Base-by-base conservation (phyloP, 2,888 invertebrate species). In the Eupeodes luniger region DNA sequence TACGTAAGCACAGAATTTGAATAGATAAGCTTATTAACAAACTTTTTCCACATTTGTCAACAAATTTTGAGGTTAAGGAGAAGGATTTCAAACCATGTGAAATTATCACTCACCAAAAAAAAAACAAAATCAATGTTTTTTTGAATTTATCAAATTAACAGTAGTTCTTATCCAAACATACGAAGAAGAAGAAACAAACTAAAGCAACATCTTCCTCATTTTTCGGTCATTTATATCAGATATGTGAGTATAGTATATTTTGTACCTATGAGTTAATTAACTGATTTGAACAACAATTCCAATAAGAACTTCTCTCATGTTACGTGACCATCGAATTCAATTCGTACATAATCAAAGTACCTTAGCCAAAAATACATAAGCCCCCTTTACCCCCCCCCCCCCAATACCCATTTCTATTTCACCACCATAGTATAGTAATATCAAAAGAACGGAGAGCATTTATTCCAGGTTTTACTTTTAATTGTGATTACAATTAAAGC, bases 251-350 rank as follows among this genome's bases (percentile, higher is more conserved):
- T 40, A 3, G 40, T 40, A 40, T 55, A 14, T 36, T 6, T 36
- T 61, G n/a, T 11, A 62, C 62, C 40, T 11, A 69, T 64, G 57
- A 70, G 75, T 81, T 87, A 83, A 84, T 87, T 87, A 87, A 87
- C 87, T 62, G 72, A 10, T 67, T 83, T 80, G 49, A 87, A 87
- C 55, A 64, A 53, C 16, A 55, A 66, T 67, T 55, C 47, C 44
- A 72, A 84, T 69, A 81, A 77, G 83, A 87, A 84, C 84, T 84
- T 83, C 62, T 34, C 47, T n/a, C 53, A 16, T n/a, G 19, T 27
- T 88, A 88, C 88, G 88, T 88, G 88, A 88, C 88, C 77, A 88
- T 88, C 69, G 81, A 78, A 88, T 88, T 88, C 88, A 88, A 88
- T 88, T 88, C 88, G 78, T 85, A 81, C 75, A 85, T 85, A 85